These are phyloP conservation scores for Ctenicera cuprea DNA, from an alignment of 2,888 invertebrate species.

Conservation along the genomic window DNA sequence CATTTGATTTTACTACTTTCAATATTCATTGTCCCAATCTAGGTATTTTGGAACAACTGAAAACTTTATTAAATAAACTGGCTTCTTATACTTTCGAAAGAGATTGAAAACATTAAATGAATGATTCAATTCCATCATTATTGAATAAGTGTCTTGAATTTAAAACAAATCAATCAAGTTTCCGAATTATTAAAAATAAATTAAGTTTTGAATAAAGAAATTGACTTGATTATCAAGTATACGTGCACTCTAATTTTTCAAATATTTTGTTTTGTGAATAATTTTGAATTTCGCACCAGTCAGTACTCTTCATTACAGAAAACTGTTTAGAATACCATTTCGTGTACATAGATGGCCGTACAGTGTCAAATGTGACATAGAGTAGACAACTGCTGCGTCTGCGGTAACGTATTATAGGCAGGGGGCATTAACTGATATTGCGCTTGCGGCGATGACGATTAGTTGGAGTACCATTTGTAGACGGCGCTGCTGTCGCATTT, in stretches of 20 bases:
- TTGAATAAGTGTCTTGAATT: slow-evolving; percentile 4
- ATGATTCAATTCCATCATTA: slow-evolving; percentile 8
- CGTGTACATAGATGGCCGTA: slow-evolving; percentile 14
- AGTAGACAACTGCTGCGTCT: no score
- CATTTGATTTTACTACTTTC: slow-evolving; percentile 35
- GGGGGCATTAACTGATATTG: no score
- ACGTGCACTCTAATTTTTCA: no score
- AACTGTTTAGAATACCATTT: slow-evolving; percentile 11
- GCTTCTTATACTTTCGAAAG: slow-evolving; percentile 19
- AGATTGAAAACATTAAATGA: slow-evolving; percentile 5
- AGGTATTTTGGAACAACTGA: slow-evolving; percentile 34
- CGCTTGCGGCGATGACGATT: no score
- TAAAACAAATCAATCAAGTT: slow-evolving; percentile 14
- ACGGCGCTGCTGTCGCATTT: no score
- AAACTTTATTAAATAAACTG: slow-evolving; percentile 38
- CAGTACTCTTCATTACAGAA: background rate
- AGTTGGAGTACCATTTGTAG: no score
- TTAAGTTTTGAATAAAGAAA: slow-evolving; percentile 12
- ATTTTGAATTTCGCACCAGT: slow-evolving; percentile 2
- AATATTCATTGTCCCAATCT: slow-evolving; percentile 35
- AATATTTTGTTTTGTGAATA: no score
- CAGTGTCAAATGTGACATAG: slow-evolving; percentile 12
- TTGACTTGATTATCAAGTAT: slow-evolving; percentile 10
- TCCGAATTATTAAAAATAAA: slow-evolving; percentile 9
- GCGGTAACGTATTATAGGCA: no score